Evolutionary conservation across 2,113 vertebrate species (phyloP).

Genomic region (Psittacara wagleri): DNA sequence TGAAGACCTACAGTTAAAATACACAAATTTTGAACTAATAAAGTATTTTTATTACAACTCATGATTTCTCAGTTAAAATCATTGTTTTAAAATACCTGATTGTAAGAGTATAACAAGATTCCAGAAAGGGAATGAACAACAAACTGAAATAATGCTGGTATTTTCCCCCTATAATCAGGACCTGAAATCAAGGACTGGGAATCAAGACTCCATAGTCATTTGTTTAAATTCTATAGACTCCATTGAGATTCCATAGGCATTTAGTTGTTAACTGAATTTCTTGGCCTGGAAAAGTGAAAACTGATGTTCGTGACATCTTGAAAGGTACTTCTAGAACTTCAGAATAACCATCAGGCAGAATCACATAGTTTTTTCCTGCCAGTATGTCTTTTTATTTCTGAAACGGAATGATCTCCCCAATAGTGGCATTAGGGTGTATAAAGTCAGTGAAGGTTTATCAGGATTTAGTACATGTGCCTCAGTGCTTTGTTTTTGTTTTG

Average conservation of each 20-base stretch:
- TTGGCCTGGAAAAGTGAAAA: conserved; percentile 43
- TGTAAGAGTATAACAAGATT: neutral
- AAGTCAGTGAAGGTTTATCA: neutral
- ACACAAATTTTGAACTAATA: neutral
- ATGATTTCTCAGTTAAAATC: neutral
- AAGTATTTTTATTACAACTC: neutral
- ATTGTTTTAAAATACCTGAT: neutral
- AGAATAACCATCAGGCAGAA: conserved; percentile 80
- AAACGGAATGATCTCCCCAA: conserved; percentile 73
- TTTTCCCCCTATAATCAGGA: neutral
- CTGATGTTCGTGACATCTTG: neutral
- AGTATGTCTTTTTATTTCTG: conserved; percentile 76
- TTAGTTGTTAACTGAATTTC: conserved; percentile 51
- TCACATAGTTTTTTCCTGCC: conserved; percentile 75
- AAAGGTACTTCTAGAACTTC: conserved; percentile 80
- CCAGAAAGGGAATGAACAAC: neutral
- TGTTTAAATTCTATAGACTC: neutral
- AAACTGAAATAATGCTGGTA: neutral
- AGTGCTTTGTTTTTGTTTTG: neutral
- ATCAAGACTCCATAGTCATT: neutral
- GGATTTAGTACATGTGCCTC: neutral
- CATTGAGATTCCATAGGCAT: neutral
- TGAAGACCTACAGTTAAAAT: neutral
- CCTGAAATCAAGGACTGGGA: neutral
- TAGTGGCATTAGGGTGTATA: too few species aligned